Evolutionary conservation across 2,888 invertebrate genomes (phyloP).

Genomic region (Doris montereyensis): DNA sequence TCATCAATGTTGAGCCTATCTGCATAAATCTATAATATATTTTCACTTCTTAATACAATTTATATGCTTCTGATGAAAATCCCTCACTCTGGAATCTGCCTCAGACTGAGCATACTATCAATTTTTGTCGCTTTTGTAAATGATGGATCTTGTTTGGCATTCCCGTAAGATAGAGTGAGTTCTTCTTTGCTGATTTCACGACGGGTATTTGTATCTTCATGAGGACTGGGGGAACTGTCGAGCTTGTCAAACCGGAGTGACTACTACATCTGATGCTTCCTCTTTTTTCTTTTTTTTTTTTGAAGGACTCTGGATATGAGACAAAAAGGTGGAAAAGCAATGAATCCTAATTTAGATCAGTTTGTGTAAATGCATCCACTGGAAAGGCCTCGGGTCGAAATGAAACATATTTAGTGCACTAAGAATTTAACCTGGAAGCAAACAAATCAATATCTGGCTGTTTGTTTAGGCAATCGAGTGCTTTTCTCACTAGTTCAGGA

Average conservation of each 20-base stretch:
- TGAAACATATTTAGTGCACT: not conserved
- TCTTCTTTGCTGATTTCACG: not conserved
- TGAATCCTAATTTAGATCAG: too few relatives aligned
- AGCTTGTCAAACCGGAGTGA: slow-evolving; percentile 1
- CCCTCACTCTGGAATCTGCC: not conserved
- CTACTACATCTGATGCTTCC: not conserved
- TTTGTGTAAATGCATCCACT: not conserved
- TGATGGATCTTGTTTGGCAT: not conserved
- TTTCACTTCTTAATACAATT: not conserved
- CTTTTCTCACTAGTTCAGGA: too few relatives aligned
- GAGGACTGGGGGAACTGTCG: not conserved
- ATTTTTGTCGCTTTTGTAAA: not conserved
- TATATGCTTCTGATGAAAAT: not conserved
- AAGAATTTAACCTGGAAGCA: not conserved
- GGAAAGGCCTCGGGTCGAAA: not conserved
- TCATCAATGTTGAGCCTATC: not conserved
- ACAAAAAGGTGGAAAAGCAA: too few relatives aligned
- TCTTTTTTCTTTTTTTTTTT: not conserved
- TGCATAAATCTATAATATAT: not conserved
- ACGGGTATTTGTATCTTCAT: slow-evolving; percentile 3
- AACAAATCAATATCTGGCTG: not conserved
- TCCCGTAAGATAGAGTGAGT: not conserved
- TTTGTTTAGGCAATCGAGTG: not conserved
- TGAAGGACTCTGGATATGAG: slow-evolving; percentile 2
- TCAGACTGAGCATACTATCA: slow-evolving; percentile 8